A percentile compares a stretch with the other conserved stretches of the same genome.
phyloP scores from a whole-genome alignment of 1,140 invertebrate genomes.

The Conus betulinus region DNA sequence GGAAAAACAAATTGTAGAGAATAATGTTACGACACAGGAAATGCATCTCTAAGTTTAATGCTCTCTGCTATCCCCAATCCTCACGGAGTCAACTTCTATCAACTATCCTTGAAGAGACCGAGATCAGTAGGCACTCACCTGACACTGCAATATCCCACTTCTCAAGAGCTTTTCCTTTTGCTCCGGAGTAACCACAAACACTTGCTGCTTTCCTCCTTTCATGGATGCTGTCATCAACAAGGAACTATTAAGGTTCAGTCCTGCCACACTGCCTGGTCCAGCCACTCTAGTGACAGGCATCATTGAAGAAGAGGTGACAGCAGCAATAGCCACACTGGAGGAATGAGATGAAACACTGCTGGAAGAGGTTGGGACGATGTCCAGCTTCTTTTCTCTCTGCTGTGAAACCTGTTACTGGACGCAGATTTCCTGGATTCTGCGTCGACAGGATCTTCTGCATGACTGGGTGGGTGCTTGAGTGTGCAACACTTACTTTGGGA shows the following conservation, averaged over 20 bases:
- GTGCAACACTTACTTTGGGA: neutral
- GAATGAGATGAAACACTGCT: neutral
- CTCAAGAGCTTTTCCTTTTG: neutral
- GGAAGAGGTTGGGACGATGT: neutral
- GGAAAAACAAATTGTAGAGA: too few species aligned
- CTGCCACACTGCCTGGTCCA: neutral
- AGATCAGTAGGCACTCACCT: neutral
- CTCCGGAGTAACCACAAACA: neutral
- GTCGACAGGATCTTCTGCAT: neutral
- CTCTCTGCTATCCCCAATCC: too few species aligned
- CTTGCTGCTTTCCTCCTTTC: conserved; percentile 10
- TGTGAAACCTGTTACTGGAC: neutral
- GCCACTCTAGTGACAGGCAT: neutral
- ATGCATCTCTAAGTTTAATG: too few species aligned
- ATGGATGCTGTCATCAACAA: neutral
- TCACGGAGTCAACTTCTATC: too few species aligned
- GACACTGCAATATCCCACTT: neutral
- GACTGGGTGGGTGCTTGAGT: neutral
- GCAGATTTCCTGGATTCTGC: neutral
- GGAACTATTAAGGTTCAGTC: neutral
- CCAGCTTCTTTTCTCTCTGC: neutral
- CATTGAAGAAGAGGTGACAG: conserved; percentile 22
- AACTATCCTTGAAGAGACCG: too few species aligned
- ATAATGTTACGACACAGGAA: too few species aligned
- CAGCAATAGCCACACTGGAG: neutral